Evolutionary conservation across 2,113 vertebrate genomes (phyloP).

Genomic region (Calonectris borealis): DNA sequence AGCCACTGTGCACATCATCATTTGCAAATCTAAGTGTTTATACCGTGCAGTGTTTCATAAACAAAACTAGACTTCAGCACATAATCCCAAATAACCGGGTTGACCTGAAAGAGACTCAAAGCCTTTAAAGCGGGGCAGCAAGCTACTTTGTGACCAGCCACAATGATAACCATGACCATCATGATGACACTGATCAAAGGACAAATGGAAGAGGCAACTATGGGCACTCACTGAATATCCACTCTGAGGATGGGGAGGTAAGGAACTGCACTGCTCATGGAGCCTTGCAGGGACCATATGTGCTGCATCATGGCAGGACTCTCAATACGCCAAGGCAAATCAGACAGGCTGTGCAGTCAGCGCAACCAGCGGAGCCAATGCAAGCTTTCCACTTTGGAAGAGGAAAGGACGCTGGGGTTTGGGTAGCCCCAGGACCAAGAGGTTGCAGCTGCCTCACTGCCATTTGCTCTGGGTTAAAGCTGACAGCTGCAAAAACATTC

Average conservation of each 20-base stretch:
- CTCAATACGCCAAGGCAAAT: neutral
- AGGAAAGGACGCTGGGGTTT: neutral
- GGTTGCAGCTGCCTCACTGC: neutral
- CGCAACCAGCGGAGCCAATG: neutral
- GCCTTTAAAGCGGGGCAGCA: neutral
- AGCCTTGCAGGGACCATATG: neutral
- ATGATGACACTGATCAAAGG: neutral
- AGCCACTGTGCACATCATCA: neutral
- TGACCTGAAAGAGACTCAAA: neutral
- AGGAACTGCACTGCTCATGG: neutral
- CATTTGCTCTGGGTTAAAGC: conserved; percentile 2
- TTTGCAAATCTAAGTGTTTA: neutral
- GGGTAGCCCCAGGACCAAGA: neutral
- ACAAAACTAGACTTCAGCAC: neutral
- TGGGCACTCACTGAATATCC: neutral
- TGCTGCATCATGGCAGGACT: neutral
- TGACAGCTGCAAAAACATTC: conserved; percentile 38
- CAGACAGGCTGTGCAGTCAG: neutral
- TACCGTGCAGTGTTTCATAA: neutral
- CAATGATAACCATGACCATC: neutral
- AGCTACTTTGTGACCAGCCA: neutral
- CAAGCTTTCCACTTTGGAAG: neutral
- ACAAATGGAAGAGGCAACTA: neutral
- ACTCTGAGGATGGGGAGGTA: neutral
- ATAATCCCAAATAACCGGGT: neutral